Percentiles rank a stretch among this genome's conserved stretches.
Conservation (phyloP, 2,797 vertebrate species). For the Pitangus sulphuratus region DNA sequence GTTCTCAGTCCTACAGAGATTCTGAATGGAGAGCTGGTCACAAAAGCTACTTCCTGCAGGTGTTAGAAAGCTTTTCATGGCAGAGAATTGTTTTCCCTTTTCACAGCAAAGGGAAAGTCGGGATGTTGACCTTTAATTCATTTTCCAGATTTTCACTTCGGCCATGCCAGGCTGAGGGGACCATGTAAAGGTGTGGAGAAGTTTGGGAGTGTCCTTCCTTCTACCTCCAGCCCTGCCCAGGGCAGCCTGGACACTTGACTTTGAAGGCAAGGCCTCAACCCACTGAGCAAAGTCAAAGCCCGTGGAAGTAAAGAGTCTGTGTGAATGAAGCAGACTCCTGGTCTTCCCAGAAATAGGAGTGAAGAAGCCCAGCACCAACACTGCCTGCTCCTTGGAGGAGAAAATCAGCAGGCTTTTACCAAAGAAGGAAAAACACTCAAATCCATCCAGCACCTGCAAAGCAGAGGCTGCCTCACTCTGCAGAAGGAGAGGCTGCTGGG, state of each 20-base stretch:
- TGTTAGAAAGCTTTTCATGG: not conserved
- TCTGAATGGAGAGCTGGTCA: not conserved
- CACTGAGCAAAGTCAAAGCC: not conserved
- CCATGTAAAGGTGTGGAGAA: not conserved
- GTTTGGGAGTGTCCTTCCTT: not conserved
- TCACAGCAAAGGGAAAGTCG: not conserved
- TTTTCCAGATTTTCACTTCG: not conserved
- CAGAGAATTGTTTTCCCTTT: not conserved
- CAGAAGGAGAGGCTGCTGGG: not conserved
- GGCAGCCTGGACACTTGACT: not conserved
- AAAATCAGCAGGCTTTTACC: not conserved
- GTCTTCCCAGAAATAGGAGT: not conserved
- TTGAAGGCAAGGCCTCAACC: not conserved
- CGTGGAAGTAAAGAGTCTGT: not conserved
- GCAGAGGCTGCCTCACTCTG: not conserved
- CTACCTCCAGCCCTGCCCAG: not conserved
- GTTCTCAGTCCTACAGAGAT: not conserved
- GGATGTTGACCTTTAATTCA: not conserved
- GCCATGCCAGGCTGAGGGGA: rapidly evolving
- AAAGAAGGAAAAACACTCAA: not conserved
- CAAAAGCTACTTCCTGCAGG: slow-evolving; percentile 5
- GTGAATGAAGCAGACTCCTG: not conserved
- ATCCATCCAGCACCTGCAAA: not conserved
- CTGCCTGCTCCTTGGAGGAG: not conserved
- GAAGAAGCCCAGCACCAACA: not conserved